Conservation (phyloP, 2,888 invertebrate genomes). For the Sisyra terminalis region DNA sequence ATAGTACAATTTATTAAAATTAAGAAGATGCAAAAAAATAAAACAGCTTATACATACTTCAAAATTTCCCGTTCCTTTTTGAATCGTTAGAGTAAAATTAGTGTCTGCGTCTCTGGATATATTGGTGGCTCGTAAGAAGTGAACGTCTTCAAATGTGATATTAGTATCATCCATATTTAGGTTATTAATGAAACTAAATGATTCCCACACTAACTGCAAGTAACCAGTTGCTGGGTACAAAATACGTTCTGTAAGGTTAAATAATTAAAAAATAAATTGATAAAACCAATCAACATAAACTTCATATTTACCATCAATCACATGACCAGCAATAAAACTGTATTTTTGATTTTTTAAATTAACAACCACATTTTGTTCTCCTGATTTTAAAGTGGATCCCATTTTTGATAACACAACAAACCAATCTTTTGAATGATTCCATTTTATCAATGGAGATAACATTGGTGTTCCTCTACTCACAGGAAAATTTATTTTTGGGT, state of each 20-base stretch:
- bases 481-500: conserved; percentile 60
- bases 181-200: conserved; percentile 27
- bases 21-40: too few relatives aligned
- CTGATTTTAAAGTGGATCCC: conserved; percentile 48
- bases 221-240: conserved; percentile 47
- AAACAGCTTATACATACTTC: conserved; percentile 20
- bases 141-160: conserved; percentile 39
- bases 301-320: conserved; percentile 58
- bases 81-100: conserved; percentile 22
- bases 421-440: conserved; percentile 75
- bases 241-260: conserved; percentile 21
- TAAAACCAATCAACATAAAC: neutral
- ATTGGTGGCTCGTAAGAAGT: conserved; percentile 38
- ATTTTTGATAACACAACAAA: conserved; percentile 49
- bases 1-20: too few relatives aligned
- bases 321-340: conserved; percentile 61
- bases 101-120: conserved; percentile 26
- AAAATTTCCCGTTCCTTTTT: conserved; percentile 25
- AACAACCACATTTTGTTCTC: conserved; percentile 43
- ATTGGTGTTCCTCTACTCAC: conserved; percentile 77
- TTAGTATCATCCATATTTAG: conserved; percentile 27
- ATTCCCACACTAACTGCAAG: conserved; percentile 33
- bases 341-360: conserved; percentile 39
- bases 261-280: neutral
- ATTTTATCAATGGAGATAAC: conserved; percentile 66